phyloP scores from a whole-genome alignment of 53 echinoderm and acorn worm genomes.

The Zoroaster sp. region DNA sequence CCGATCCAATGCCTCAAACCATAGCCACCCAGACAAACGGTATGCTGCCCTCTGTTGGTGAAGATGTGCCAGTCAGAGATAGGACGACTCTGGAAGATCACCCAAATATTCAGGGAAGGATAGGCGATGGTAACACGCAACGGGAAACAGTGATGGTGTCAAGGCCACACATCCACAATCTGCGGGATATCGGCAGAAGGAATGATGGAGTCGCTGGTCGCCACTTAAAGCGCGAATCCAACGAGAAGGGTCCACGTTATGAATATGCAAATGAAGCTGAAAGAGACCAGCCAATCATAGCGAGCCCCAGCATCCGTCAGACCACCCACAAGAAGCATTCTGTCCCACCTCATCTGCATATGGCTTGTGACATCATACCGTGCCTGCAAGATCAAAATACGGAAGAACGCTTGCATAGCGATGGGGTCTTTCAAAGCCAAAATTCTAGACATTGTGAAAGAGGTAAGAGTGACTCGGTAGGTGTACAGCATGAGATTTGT shows the following conservation, averaged over 20 bases:
- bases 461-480: background rate
- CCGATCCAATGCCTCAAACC: slow-evolving; percentile 87
- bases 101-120: background rate
- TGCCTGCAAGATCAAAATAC: slow-evolving; percentile 37
- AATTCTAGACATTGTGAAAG: background rate
- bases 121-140: background rate
- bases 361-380: slow-evolving; percentile 94
- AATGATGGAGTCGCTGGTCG: background rate
- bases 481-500: background rate
- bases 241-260: background rate
- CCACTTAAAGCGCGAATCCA: background rate
- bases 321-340: background rate
- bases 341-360: slow-evolving; percentile 81
- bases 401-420: background rate
- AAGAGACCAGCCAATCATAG: slow-evolving; percentile 21
- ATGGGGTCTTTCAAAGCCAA: background rate
- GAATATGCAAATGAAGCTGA: background rate
- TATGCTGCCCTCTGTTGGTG: slow-evolving; percentile 41
- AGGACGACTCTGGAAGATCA: background rate
- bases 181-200: background rate
- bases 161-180: background rate
- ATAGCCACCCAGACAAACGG: slow-evolving; percentile 82
- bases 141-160: slow-evolving; percentile 5
- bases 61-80: slow-evolving; percentile 49
- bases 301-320: slow-evolving; percentile 58